phyloP scores from a whole-genome alignment of 2,113 vertebrate species.

The Blennius ocellaris region DNA sequence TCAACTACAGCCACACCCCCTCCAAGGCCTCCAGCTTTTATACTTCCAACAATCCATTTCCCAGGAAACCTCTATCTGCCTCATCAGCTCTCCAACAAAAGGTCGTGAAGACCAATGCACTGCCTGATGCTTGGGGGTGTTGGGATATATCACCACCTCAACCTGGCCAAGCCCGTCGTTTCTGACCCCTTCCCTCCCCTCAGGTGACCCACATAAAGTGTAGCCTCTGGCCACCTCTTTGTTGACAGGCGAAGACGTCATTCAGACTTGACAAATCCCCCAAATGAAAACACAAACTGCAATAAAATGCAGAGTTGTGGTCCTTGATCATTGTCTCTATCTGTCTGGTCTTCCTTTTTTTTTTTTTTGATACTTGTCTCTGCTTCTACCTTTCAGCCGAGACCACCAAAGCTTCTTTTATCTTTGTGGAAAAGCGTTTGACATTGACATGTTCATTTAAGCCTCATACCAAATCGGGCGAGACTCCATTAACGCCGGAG shows the following conservation, averaged over 20 bases:
- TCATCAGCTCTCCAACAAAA: slow-evolving; percentile 46
- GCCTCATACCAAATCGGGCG: slow-evolving; percentile 13
- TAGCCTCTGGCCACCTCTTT: no score
- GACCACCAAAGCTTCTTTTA: slow-evolving; percentile 52
- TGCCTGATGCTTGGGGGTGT: slow-evolving; percentile 10
- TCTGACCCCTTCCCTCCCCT: slow-evolving; percentile 34
- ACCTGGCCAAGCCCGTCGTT: not conserved
- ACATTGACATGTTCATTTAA: slow-evolving; percentile 56
- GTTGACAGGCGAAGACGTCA: no score
- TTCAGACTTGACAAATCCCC: no score
- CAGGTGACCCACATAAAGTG: slow-evolving; percentile 34
- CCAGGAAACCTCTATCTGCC: slow-evolving; percentile 51
- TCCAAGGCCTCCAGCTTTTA: slow-evolving; percentile 29
- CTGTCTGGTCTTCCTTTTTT: not conserved
- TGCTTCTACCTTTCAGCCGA: not conserved
- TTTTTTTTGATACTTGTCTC: slow-evolving; percentile 1
- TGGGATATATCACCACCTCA: not conserved
- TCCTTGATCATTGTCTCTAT: no score
- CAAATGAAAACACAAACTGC: slow-evolving; percentile 14
- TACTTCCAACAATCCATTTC: slow-evolving; percentile 31
- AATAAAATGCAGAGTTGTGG: no score
- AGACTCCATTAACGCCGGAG: slow-evolving; percentile 36
- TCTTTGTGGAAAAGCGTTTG: slow-evolving; percentile 26
- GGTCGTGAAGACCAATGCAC: slow-evolving; percentile 35
- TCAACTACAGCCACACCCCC: slow-evolving; percentile 7